Conservation (phyloP, 2,113 vertebrate genomes). For the Pontoporia blainvillei region DNA sequence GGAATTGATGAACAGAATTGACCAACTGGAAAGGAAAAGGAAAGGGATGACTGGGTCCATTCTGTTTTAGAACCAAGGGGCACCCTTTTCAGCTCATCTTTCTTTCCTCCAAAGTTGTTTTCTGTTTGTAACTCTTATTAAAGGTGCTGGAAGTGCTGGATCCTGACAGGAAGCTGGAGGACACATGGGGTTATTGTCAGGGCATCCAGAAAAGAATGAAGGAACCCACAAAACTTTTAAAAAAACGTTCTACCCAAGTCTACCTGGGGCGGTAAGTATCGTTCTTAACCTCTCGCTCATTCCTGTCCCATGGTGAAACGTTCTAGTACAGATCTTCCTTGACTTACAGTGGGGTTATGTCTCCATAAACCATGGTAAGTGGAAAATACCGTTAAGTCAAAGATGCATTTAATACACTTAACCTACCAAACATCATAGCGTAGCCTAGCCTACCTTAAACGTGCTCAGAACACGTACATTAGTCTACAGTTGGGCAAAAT, state of each 20-base stretch:
- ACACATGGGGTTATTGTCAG: constrained; percentile 17
- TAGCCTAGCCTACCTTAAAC: background rate
- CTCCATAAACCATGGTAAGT: background rate
- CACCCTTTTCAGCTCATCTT: background rate
- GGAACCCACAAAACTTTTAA: background rate
- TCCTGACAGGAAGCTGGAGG: constrained; percentile 74
- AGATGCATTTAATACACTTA: background rate
- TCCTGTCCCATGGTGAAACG: background rate
- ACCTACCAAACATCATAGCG: background rate
- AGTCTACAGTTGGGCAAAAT: background rate
- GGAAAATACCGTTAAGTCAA: background rate
- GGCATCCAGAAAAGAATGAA: background rate
- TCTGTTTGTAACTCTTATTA: constrained; percentile 78
- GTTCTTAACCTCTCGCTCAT: background rate
- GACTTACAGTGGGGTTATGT: background rate
- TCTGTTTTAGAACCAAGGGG: background rate
- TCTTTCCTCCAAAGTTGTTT: background rate
- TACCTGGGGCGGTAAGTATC: background rate
- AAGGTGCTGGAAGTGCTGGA: constrained; percentile 80
- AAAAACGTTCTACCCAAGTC: background rate
- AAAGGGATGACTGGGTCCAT: background rate
- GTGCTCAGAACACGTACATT: background rate
- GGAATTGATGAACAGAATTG: background rate
- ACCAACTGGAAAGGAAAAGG: background rate
- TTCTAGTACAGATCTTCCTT: background rate